Evolutionary conservation across 2,888 invertebrate species (phyloP).

Genomic region (Liopterus haemorrhoidalis): DNA sequence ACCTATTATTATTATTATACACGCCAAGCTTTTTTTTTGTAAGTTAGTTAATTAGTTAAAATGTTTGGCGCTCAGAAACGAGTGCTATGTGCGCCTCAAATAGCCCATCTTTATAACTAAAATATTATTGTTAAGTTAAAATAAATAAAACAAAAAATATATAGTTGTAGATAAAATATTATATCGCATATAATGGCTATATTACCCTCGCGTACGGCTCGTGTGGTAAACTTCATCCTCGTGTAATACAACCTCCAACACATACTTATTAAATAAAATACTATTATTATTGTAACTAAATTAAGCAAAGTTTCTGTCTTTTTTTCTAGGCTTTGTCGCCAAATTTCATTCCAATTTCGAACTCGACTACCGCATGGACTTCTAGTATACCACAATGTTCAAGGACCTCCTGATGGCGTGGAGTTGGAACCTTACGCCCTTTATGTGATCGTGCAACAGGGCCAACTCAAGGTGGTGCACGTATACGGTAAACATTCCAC

Average conservation of each 20-base stretch:
- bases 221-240: background rate
- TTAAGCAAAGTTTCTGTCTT: conserved; percentile 4
- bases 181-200: background rate
- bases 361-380: conserved; percentile 83
- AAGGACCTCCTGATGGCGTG: conserved; percentile 65
- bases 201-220: background rate
- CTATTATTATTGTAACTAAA: background rate
- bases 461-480: conserved; percentile 85
- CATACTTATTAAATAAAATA: background rate
- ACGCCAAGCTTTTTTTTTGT: no score
- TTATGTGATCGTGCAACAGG: conserved; percentile 87
- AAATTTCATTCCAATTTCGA: conserved; percentile 83
- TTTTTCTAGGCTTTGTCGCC: conserved; percentile 67
- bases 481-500: conserved; percentile 85
- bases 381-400: conserved; percentile 84
- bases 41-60: no score
- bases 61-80: no score
- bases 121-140: no score
- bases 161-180: background rate
- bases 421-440: conserved; percentile 74
- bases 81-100: no score
- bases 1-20: no score
- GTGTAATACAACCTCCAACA: background rate
- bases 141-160: background rate
- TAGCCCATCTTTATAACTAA: no score